These are phyloP conservation scores for Alouatta palliata DNA, from an alignment of 2,113 vertebrate genomes.

Conservation along the genomic window DNA sequence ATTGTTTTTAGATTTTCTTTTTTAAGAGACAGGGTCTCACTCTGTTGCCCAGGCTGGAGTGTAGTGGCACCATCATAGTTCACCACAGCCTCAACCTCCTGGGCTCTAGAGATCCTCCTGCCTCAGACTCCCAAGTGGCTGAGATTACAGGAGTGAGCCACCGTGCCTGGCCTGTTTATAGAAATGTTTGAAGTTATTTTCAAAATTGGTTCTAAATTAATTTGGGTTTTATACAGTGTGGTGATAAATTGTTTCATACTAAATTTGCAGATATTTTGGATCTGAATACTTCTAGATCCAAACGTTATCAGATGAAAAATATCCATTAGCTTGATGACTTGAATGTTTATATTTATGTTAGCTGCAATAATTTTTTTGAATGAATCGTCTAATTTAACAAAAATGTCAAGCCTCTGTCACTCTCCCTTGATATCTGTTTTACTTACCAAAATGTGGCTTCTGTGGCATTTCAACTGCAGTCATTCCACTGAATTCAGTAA, in stretches of 20 bases:
- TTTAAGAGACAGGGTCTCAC: no score
- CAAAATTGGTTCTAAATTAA: not conserved
- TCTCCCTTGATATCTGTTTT: not conserved
- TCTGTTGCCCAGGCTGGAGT: no score
- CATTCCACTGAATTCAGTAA: not conserved
- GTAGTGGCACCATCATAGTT: no score
- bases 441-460: no score
- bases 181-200: not conserved
- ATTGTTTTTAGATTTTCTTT: not conserved
- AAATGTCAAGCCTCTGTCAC: not conserved
- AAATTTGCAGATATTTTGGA: not conserved
- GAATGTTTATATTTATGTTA: not conserved
- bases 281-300: not conserved
- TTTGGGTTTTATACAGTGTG: not conserved
- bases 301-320: not conserved
- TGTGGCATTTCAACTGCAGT: not conserved
- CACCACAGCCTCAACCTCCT: no score
- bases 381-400: not conserved
- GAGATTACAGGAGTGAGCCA: no score
- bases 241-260: not conserved
- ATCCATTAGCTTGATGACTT: not conserved
- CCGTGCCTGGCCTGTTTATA: not conserved
- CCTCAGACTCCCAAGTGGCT: no score
- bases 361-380: not conserved
- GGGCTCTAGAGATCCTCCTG: no score